Percentiles rank a stretch among this genome's conserved stretches.
Evolutionary conservation across 2,113 vertebrate species (phyloP).

Genomic region (Grantiella picta): DNA sequence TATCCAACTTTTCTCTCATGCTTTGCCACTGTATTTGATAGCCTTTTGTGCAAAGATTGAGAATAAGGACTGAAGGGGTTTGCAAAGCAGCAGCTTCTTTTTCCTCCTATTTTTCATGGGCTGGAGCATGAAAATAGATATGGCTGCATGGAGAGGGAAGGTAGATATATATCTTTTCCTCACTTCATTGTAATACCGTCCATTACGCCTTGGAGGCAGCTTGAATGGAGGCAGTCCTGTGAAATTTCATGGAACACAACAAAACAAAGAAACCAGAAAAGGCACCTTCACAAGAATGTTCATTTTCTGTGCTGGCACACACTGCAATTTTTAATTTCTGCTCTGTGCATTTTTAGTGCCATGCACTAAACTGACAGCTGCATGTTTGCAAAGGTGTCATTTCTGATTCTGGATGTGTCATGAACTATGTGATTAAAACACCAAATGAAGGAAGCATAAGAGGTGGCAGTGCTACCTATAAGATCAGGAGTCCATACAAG

Average conservation of each 20-base stretch:
- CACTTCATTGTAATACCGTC: neutral
- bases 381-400: neutral
- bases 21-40: neutral
- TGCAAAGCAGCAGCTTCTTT: neutral
- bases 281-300: neutral
- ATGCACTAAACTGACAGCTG: neutral
- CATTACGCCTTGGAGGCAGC: neutral
- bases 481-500: neutral
- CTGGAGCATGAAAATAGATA: neutral
- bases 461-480: neutral
- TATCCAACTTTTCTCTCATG: neutral
- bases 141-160: neutral
- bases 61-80: neutral
- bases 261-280: neutral
- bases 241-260: neutral
- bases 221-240: neutral
- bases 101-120: neutral
- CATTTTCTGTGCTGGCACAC: neutral
- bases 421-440: neutral
- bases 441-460: neutral
- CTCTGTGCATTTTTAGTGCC: neutral
- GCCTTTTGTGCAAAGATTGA: neutral
- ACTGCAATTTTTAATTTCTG: neutral
- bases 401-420: neutral
- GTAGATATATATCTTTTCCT: accelerated